A percentile compares a stretch with the other conserved stretches of the same genome.
Conservation (phyloP, 1,140 invertebrate genomes). For the Calephelis nemesis region DNA sequence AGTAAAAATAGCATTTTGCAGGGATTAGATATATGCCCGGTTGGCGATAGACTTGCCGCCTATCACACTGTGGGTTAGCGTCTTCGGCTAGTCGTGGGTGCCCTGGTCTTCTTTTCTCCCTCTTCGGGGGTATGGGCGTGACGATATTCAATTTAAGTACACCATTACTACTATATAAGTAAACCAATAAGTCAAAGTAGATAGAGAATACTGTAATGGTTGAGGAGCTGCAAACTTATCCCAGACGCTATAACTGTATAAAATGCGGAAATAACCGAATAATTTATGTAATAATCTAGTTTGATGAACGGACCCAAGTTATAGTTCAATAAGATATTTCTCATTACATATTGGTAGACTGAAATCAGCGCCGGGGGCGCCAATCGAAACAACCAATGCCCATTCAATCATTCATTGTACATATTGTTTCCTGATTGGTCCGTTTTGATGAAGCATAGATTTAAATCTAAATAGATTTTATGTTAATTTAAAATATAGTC, state of each 20-base stretch:
- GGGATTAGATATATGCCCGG: too few species aligned
- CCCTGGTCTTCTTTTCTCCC: too few species aligned
- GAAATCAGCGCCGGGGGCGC: constrained; percentile 30
- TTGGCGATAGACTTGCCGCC: too few species aligned
- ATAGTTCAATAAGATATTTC: constrained; percentile 33
- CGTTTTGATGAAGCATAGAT: constrained; percentile 48
- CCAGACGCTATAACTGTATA: constrained; percentile 17
- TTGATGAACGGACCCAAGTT: constrained; percentile 22
- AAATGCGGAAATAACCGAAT: constrained; percentile 30
- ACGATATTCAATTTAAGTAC: too few species aligned
- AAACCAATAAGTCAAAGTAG: too few species aligned
- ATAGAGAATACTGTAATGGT: too few species aligned
- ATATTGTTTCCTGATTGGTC: constrained; percentile 59
- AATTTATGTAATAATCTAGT: constrained; percentile 20
- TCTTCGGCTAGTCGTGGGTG: too few species aligned
- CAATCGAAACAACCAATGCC: constrained; percentile 38
- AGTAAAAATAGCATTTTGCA: too few species aligned
- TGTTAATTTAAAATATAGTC: constrained; percentile 66
- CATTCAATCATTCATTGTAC: constrained; percentile 43
- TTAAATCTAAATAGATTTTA: constrained; percentile 68
- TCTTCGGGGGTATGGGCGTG: too few species aligned
- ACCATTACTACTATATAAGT: too few species aligned
- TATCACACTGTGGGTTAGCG: too few species aligned
- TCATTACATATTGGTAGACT: constrained; percentile 24
- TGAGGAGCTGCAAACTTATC: neutral